Base-by-base conservation (phyloP, 2,113 vertebrate genomes). In the Chrysemys picta region DNA sequence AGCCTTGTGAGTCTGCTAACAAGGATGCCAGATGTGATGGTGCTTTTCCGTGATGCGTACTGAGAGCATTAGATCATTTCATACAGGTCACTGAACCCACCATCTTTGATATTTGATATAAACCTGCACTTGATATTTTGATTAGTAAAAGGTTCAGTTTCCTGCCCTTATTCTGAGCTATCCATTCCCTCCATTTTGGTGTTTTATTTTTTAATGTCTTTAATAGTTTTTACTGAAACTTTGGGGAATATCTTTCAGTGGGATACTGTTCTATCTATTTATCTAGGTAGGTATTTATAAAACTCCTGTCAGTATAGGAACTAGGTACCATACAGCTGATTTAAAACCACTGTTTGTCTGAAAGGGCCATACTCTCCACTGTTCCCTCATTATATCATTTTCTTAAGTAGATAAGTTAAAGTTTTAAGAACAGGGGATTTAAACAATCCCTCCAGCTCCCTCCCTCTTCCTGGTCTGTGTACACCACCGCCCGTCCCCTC, bases 1-100 rank as follows among this genome's bases (percentile, higher is more conserved):
- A 31, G 80, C n/a, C 17, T 82, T 59, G 59, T 42, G 22, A 52
- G 19, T 53, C 62, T 84, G 56, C 72, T 0, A 1, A 4, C 31
- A 50, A 10, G 53, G 72, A 76, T 45, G 27, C n/a, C 81, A 38
- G 27, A 8, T 80, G 27, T n/a, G 35, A 19, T 69, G 35, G 62
- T n/a, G 62, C 62, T 69, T 69, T n/a, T 19, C 62, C 19, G 35
- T 85, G 84, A 6, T 85, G 56, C 56, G 25, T 42, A 27, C 53
- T 65, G 57, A 85, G 62, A 1, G 50, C 54, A 42, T 45, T 8
- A 2, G 85, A 49, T 2, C 3, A 0, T 2, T 42, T 45, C 2
- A 0, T 49, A 0, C 25, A 1, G 83, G 79, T 80, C 19, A 49
- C 53, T 24, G 21, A 47, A 8, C 29, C 29, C 2, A 19, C 14